A percentile compares a stretch with the other conserved stretches of the same genome.
Evolutionary conservation across 1,140 invertebrate genomes (phyloP).

Genomic region (Heliconius eleuchia): DNA sequence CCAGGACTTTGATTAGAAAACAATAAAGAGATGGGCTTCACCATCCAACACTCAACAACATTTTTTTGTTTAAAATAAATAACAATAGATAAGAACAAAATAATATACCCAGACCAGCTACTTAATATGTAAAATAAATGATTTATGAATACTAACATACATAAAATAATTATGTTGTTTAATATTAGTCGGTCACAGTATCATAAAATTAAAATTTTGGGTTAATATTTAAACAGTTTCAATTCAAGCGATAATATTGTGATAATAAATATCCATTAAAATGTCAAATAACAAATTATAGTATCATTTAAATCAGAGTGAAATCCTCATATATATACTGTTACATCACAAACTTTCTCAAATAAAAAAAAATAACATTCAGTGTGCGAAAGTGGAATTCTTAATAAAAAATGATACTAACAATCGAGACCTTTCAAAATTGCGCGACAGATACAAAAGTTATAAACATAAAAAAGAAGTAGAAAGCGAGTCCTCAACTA

Average conservation of each 20-base stretch:
- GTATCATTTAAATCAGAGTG: neutral
- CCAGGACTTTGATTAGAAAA: too few relatives aligned
- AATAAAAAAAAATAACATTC: slow-evolving; percentile 21
- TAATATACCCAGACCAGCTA: too few relatives aligned
- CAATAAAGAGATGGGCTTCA: too few relatives aligned
- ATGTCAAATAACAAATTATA: neutral
- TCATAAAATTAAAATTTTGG: neutral
- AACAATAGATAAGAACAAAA: too few relatives aligned
- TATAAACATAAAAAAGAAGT: slow-evolving; percentile 25
- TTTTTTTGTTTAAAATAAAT: too few relatives aligned
- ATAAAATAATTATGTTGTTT: too few relatives aligned
- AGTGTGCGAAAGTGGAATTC: slow-evolving; percentile 25
- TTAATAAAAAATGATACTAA: slow-evolving; percentile 16
- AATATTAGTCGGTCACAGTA: too few relatives aligned
- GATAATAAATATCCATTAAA: neutral
- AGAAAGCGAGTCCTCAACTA: slow-evolving; percentile 42
- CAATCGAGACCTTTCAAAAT: slow-evolving; percentile 17
- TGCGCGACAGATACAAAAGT: slow-evolving; percentile 13
- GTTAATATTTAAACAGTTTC: neutral
- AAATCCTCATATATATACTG: slow-evolving; percentile 11
- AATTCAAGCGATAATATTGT: neutral
- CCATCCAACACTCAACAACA: too few relatives aligned
- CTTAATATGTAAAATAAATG: too few relatives aligned
- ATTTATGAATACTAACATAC: too few relatives aligned
- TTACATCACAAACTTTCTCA: slow-evolving; percentile 31